phyloP scores from a whole-genome alignment of 2,113 vertebrate species.

The Zootoca vivipara region DNA sequence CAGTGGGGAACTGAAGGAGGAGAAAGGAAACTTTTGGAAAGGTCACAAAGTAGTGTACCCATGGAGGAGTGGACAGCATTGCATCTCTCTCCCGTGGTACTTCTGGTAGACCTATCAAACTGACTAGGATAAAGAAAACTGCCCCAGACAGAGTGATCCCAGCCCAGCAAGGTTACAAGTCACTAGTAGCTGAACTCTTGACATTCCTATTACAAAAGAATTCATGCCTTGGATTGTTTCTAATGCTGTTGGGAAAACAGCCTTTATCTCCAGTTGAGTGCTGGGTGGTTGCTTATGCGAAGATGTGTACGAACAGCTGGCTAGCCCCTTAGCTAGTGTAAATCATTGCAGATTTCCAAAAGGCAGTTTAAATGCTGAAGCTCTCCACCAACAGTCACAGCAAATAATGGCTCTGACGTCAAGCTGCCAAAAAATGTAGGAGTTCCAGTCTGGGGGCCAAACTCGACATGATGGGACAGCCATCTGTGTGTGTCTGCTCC shows the following conservation, averaged over 20 bases:
- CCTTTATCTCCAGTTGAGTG: constrained; percentile 26
- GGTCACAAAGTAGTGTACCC: not conserved
- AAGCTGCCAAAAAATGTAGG: constrained; percentile 45
- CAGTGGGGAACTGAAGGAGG: too few relatives aligned
- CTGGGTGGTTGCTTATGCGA: constrained; percentile 42
- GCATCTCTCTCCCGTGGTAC: not conserved
- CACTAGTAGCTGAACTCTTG: constrained; percentile 13
- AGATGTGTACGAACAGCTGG: constrained; percentile 50
- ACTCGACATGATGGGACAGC: not conserved
- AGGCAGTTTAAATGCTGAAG: constrained; percentile 62
- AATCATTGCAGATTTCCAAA: constrained; percentile 64
- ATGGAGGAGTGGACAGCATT: not conserved
- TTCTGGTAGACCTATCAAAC: not conserved
- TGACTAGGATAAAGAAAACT: not conserved
- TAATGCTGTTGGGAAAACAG: constrained; percentile 6
- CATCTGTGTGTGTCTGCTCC: not conserved
- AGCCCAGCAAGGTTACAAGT: constrained; percentile 3
- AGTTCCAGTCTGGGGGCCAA: constrained; percentile 3
- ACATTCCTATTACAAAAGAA: not conserved
- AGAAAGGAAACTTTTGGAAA: not conserved
- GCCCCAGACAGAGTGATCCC: not conserved
- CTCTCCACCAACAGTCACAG: constrained; percentile 59
- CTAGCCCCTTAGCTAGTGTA: constrained; percentile 66
- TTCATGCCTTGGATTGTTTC: constrained; percentile 33
- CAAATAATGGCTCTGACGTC: constrained; percentile 64